Base-by-base conservation (phyloP, 2,797 vertebrate genomes). In the Kryptopterus vitreolus region DNA sequence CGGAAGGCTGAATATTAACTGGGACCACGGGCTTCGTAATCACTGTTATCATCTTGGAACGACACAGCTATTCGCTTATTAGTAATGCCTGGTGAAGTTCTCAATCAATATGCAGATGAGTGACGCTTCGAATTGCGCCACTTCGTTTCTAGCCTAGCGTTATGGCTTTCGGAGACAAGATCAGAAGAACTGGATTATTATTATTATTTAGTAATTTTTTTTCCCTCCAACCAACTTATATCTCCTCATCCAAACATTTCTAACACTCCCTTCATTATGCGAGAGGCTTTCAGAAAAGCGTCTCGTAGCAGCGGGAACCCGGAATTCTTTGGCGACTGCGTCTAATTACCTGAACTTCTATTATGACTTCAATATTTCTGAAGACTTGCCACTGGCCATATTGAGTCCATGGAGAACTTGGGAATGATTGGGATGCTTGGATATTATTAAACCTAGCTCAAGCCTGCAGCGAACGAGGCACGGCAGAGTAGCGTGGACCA, bases 71-170 rank as follows among this genome's bases (percentile, higher is more conserved):
- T 83, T 83, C n/a, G 22, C 89, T 92, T 90, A 92, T 93, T 92
- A 92, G 87, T 62, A 82, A 90, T 84, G 90, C 83, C 85, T 92
- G 92, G 92, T 93, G 89, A 92, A 91, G 85, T 91, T 92, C 89
- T 87, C 88, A 93, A 93, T 93, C 90, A 94, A 91, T 92, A 92
- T 93, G 91, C 87, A 92, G 91, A 93, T 92, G 88, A 88, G 88
- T 81, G 88, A 86, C 83, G 82, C 88, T 89, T 91, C 88, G 89
- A 89, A 91, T 89, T 87, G 89, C 89, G 89, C 86, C 52, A 35
- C 87, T 76, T 76, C 75, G 65, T 65, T 75, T 71, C 43, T 75
- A 72, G 73, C 63, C 63, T 62, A 50, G 20, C 18, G 26, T 65
- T 65, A 62, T 22, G 20, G 35, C 63, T 75, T 78, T 80, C 50